phyloP scores from a whole-genome alignment of 1,140 invertebrate species.

The Aphis gossypii region DNA sequence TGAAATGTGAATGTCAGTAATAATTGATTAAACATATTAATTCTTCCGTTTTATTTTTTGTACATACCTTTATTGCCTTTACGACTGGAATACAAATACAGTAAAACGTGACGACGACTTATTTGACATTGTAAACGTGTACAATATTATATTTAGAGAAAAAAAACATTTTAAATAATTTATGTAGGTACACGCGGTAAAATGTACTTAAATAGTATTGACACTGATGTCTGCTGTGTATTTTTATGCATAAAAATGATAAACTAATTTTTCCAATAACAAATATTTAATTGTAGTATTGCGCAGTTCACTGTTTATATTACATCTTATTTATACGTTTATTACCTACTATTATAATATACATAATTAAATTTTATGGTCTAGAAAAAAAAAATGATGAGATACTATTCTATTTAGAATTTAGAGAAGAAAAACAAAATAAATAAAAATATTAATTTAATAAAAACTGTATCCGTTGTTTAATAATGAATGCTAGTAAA shows the following conservation, averaged over 20 bases:
- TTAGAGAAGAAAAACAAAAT: neutral
- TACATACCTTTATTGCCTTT: neutral
- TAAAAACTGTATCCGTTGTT: neutral
- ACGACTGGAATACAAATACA: slow-evolving; percentile 3
- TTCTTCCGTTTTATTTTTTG: neutral
- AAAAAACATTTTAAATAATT: neutral
- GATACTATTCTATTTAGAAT: neutral
- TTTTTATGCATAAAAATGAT: neutral
- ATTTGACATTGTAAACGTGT: neutral
- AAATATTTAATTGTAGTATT: neutral
- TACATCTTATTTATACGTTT: neutral
- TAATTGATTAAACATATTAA: slow-evolving; percentile 31
- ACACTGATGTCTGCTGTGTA: neutral
- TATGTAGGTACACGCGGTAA: neutral
- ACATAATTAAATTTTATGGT: neutral
- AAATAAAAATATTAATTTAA: neutral
- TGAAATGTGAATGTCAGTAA: neutral
- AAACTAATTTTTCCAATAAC: neutral
- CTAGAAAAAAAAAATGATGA: neutral
- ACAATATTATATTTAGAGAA: neutral
- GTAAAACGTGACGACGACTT: neutral
- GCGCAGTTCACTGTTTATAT: neutral
- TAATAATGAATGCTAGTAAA: neutral
- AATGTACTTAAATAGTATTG: neutral
- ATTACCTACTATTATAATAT: neutral